A percentile compares a stretch with the other conserved stretches of the same genome.
Evolutionary conservation across 2,888 invertebrate genomes (phyloP).

Genomic region (Epinotia brunnichana): DNA sequence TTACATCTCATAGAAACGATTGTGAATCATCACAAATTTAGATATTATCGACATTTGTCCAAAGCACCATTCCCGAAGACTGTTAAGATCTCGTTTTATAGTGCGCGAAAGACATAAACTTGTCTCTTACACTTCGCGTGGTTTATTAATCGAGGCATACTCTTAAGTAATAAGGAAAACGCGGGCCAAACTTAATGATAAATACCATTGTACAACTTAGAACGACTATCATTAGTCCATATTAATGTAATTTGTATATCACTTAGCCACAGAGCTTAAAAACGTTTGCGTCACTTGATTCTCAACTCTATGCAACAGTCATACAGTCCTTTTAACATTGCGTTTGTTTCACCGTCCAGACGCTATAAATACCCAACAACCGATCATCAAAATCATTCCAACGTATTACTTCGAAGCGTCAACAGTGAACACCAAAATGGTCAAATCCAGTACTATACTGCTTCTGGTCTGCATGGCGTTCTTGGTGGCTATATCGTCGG

Average conservation of each 20-base stretch:
- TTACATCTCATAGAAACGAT: too few species aligned
- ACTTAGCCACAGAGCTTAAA: background rate
- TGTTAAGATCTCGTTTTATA: too few species aligned
- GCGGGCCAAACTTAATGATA: background rate
- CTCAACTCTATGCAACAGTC: background rate
- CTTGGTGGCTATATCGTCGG: slow-evolving; percentile 52
- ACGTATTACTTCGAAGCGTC: background rate
- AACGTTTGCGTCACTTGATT: background rate
- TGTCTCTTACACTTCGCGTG: too few species aligned
- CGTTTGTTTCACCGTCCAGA: background rate
- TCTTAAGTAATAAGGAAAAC: slow-evolving; percentile 8
- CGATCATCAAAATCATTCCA: background rate
- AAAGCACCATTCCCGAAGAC: too few species aligned
- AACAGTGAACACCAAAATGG: background rate
- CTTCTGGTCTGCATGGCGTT: slow-evolving; percentile 50
- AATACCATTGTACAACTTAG: background rate
- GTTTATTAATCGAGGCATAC: background rate
- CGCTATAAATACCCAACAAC: slow-evolving; percentile 6
- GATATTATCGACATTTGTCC: too few species aligned
- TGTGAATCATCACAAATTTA: too few species aligned
- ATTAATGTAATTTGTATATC: background rate
- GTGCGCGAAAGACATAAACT: too few species aligned
- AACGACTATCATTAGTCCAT: background rate
- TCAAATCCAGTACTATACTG: background rate
- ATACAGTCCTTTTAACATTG: background rate